Conservation (phyloP, 2,113 vertebrate genomes). For the Ranitomeya imitator region DNA sequence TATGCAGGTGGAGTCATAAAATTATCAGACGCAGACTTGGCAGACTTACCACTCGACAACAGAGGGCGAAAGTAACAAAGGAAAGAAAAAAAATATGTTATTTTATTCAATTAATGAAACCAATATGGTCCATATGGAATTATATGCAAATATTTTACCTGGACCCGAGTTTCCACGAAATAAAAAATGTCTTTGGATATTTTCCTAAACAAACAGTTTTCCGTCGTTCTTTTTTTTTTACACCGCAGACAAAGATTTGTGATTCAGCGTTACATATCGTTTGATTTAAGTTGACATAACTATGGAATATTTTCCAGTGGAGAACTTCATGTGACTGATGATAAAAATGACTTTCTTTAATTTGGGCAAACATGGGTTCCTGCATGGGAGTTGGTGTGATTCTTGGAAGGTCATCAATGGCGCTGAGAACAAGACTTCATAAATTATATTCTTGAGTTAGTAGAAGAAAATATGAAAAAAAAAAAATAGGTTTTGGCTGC, state of each 20-base stretch:
- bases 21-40: constrained; percentile 67
- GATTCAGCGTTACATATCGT: constrained; percentile 25
- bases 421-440: constrained; percentile 31
- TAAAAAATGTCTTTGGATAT: constrained; percentile 59
- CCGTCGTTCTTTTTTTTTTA: constrained; percentile 25
- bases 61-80: constrained; percentile 70
- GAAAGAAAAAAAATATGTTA: constrained; percentile 52
- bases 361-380: constrained; percentile 53
- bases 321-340: constrained; percentile 36
- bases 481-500: constrained; percentile 41
- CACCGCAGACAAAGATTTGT: constrained; percentile 50
- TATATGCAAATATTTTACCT: constrained; percentile 76
- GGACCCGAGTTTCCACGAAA: constrained; percentile 65
- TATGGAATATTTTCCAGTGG: constrained; percentile 56
- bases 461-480: constrained; percentile 26
- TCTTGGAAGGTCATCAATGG: constrained; percentile 53
- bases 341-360: constrained; percentile 48
- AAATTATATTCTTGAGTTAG: constrained; percentile 44
- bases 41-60: constrained; percentile 68
- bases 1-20: constrained; percentile 74
- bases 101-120: constrained; percentile 73
- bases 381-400: constrained; percentile 55
- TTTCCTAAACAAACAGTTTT: constrained; percentile 53
- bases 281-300: constrained; percentile 66
- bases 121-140: constrained; percentile 71